Evolutionary conservation across 1,140 invertebrate species (phyloP).

Genomic region (Notospermus geniculatus): DNA sequence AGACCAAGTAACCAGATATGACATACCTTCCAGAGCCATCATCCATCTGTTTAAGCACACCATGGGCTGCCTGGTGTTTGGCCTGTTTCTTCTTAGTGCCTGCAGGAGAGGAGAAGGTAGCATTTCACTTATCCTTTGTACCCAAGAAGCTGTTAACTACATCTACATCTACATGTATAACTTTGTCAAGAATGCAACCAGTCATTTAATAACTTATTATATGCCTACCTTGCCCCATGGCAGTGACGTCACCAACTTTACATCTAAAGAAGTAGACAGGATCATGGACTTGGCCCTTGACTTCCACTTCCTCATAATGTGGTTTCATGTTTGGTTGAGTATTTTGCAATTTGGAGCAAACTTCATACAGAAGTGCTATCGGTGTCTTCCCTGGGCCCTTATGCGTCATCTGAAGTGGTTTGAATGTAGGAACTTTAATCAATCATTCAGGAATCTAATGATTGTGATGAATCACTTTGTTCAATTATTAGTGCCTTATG

Average conservation of each 20-base stretch:
- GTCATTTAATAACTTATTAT: background rate
- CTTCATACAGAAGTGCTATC: constrained; percentile 89
- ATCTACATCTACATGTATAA: constrained; percentile 3
- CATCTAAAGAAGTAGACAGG: constrained; percentile 94
- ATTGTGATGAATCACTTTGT: too few species aligned
- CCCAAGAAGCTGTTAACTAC: background rate
- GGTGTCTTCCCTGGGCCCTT: constrained; percentile 71
- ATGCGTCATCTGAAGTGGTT: too few species aligned
- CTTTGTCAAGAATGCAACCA: too few species aligned
- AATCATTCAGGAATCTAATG: too few species aligned
- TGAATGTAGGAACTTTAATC: too few species aligned
- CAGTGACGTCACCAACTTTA: constrained; percentile 79
- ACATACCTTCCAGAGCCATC: constrained; percentile 22
- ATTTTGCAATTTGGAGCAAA: constrained; percentile 65
- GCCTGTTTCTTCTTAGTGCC: constrained; percentile 97
- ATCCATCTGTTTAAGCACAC: constrained; percentile 71
- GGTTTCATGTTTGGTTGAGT: constrained; percentile 81
- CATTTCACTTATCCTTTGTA: background rate
- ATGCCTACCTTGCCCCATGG: constrained; percentile 58
- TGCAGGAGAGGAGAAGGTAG: constrained; percentile 40
- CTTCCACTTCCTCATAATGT: constrained; percentile 91
- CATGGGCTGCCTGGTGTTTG: constrained; percentile 90
- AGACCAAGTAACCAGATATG: background rate
- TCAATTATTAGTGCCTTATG: too few species aligned
- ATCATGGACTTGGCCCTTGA: constrained; percentile 93